These are phyloP conservation scores for Gnathonemus longibarbis DNA, from an alignment of 2,113 vertebrate species.

Conservation along the genomic window DNA sequence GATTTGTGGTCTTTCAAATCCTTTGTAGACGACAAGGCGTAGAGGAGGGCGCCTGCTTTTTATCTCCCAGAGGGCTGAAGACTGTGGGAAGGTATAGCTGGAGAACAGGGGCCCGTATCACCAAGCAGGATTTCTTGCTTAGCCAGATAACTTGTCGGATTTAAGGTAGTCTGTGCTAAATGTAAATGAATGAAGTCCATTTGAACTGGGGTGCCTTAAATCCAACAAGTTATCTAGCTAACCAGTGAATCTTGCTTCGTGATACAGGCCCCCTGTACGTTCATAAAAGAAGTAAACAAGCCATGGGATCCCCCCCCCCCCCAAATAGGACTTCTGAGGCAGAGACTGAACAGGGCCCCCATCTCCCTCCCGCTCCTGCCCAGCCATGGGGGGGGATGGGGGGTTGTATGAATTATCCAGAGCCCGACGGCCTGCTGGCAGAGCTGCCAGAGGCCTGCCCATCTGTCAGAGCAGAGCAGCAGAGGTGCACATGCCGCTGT, in stretches of 20 bases:
- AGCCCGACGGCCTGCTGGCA: not conserved
- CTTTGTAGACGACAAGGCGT: not conserved
- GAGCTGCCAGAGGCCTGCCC: not conserved
- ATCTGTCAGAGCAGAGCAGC: not conserved
- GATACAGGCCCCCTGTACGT: not conserved
- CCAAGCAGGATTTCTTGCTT: not conserved
- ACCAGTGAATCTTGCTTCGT: not conserved
- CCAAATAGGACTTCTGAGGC: too few species aligned
- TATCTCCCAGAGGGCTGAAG: not conserved
- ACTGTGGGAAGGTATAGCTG: not conserved
- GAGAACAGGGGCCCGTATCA: not conserved
- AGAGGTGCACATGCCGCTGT: not conserved
- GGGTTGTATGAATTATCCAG: slow-evolving; percentile 13
- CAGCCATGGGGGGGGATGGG: not conserved
- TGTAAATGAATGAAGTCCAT: not conserved
- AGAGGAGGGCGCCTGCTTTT: not conserved
- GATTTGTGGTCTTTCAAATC: not conserved
- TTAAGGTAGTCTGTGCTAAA: not conserved
- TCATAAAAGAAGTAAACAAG: not conserved
- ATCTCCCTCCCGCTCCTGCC: not conserved
- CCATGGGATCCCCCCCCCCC: not conserved
- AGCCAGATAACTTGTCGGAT: not conserved
- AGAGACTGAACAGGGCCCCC: not conserved
- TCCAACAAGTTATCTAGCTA: not conserved
- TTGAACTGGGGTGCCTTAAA: not conserved